These are phyloP conservation scores for Turdus rufiventris DNA, from an alignment of 2,113 vertebrate species.

Conservation along the genomic window DNA sequence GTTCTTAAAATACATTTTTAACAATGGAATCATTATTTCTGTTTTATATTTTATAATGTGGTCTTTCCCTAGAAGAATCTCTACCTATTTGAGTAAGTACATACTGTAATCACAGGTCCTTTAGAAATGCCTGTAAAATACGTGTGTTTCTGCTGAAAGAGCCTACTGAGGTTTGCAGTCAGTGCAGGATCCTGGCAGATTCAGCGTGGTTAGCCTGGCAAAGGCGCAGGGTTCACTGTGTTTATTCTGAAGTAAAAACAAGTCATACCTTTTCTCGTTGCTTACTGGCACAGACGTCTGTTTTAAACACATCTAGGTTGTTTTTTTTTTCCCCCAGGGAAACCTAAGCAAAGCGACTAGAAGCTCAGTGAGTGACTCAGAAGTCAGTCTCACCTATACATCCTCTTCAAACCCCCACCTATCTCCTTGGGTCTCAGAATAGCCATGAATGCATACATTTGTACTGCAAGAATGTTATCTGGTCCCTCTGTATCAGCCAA, in stretches of 20 bases:
- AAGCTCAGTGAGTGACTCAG: not conserved
- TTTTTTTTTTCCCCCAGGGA: not conserved
- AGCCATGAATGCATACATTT: not conserved
- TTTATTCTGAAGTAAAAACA: slow-evolving; percentile 9
- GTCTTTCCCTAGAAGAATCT: not conserved
- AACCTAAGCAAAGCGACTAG: not conserved
- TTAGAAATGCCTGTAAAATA: not conserved
- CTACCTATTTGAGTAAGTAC: not conserved
- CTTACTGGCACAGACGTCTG: not conserved
- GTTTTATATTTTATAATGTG: not conserved
- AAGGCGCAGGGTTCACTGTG: not conserved
- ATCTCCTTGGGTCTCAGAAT: not conserved
- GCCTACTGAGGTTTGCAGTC: not conserved
- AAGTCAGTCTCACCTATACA: not conserved
- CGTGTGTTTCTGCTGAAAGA: not conserved
- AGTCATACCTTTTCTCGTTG: not conserved
- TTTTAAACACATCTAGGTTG: not conserved
- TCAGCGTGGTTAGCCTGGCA: not conserved
- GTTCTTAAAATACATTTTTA: not conserved
- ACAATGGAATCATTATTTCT: not conserved
- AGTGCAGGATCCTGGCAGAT: not conserved
- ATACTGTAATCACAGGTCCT: not conserved
- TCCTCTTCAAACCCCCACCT: not conserved
- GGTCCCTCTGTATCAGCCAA: not conserved
- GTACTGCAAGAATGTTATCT: not conserved